These are phyloP conservation scores for Talpa occidentalis DNA, from an alignment of 2,113 vertebrate genomes.

Conservation along the genomic window DNA sequence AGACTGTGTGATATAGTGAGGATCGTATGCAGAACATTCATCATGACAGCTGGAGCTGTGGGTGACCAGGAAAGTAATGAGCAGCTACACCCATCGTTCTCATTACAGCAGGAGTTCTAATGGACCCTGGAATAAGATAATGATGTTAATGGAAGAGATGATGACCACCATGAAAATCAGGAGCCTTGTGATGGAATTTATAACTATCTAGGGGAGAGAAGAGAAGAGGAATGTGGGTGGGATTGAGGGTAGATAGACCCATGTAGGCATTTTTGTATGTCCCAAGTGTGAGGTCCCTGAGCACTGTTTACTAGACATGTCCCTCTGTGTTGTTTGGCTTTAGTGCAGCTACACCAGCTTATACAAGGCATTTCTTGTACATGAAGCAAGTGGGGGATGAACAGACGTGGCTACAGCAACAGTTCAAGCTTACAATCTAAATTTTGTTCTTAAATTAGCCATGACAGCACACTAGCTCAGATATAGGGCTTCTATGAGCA, in stretches of 20 bases:
- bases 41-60: conserved; percentile 51
- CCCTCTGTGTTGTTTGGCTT: neutral
- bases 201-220: neutral
- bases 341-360: neutral
- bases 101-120: conserved; percentile 45
- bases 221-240: neutral
- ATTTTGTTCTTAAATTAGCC: conserved; percentile 19
- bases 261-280: neutral
- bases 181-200: conserved; percentile 11
- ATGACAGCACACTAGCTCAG: neutral
- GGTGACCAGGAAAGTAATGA: conserved; percentile 72
- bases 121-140: conserved; percentile 42
- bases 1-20: conserved; percentile 55
- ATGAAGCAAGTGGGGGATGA: neutral
- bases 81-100: conserved; percentile 54
- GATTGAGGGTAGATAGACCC: neutral
- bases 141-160: conserved; percentile 57
- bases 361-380: neutral
- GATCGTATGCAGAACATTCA: conserved; percentile 59
- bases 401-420: neutral
- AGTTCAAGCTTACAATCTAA: neutral
- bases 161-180: neutral
- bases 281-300: neutral
- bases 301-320: neutral
- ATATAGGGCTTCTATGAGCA: neutral